These are phyloP conservation scores for Musca domestica DNA, from an alignment of 1,140 invertebrate genomes.

Conservation along the genomic window DNA sequence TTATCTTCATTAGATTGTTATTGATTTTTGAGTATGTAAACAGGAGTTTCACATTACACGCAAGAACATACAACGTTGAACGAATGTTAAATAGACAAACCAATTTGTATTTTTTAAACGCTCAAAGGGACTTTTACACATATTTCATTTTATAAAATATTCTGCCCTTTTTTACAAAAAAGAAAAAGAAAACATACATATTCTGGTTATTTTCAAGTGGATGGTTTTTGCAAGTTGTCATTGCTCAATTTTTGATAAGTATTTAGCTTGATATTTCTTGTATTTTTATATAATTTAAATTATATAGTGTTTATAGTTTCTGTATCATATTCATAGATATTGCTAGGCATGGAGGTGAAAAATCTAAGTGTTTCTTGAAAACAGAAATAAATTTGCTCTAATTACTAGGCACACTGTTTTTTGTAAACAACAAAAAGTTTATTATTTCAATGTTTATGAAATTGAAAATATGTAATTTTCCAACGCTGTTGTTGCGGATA, in stretches of 20 bases:
- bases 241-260: slow-evolving; percentile 7
- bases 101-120: slow-evolving; percentile 1
- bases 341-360: slow-evolving; percentile 9
- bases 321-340: slow-evolving; percentile 1
- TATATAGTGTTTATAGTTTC: slow-evolving; percentile 13
- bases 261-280: background rate
- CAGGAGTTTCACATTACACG: background rate
- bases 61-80: background rate
- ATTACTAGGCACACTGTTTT: slow-evolving; percentile 16
- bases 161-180: background rate
- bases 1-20: background rate
- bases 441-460: background rate
- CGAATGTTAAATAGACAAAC: background rate
- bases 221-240: background rate
- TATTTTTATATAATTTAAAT: slow-evolving; percentile 19
- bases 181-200: no score
- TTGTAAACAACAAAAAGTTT: background rate
- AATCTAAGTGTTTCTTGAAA: no score
- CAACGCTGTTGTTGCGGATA: background rate
- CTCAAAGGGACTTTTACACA: no score
- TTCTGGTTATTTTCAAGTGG: no score
- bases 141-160: background rate
- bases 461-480: background rate
- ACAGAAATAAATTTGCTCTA: slow-evolving; percentile 11
- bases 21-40: background rate